phyloP scores from a whole-genome alignment of 2,113 vertebrate genomes.

The Albula glossodonta region DNA sequence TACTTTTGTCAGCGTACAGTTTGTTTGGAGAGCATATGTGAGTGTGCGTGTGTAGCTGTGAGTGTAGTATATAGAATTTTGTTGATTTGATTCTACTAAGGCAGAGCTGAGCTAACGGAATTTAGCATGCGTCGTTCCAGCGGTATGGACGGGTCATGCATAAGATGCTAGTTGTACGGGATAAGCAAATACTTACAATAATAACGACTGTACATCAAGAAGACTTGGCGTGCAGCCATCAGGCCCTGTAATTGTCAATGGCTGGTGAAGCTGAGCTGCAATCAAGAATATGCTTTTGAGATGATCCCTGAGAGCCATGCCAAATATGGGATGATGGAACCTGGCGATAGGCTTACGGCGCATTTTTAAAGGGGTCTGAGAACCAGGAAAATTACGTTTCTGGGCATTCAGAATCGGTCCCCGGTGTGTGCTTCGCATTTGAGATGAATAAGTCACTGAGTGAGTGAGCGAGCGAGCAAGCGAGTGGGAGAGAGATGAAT shows the following conservation, averaged over 20 bases:
- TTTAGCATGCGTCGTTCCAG: background rate
- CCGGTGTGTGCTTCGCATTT: background rate
- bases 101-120: background rate
- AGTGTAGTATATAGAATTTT: background rate
- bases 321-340: background rate
- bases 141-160: background rate
- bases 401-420: background rate
- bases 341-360: background rate
- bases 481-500: background rate
- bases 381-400: background rate
- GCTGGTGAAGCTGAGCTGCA: background rate
- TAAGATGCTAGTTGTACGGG: background rate
- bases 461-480: background rate
- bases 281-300: background rate
- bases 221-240: background rate
- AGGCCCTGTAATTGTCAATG: background rate
- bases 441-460: no score
- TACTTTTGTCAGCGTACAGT: background rate
- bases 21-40: conserved; percentile 1
- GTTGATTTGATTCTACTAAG: background rate
- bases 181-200: background rate
- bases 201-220: background rate
- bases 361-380: background rate
- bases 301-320: background rate
- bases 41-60: conserved; percentile 7